These are phyloP conservation scores for Pangasius sanitwongsei DNA, from an alignment of 2,797 vertebrate species.

Conservation along the genomic window DNA sequence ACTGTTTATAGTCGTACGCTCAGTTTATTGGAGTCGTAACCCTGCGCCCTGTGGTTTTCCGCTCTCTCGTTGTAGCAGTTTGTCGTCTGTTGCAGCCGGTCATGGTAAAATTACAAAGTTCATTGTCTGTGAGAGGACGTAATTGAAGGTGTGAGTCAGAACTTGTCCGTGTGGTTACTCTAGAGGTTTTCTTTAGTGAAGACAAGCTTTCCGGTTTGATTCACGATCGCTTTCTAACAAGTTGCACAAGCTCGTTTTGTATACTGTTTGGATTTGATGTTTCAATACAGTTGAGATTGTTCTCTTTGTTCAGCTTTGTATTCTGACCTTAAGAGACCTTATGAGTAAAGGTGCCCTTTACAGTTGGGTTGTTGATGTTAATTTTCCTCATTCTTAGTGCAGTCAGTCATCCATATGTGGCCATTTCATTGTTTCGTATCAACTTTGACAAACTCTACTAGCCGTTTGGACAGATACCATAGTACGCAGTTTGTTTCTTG, in stretches of 20 bases:
- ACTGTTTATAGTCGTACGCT: background rate
- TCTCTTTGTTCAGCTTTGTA: background rate
- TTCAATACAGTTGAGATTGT: background rate
- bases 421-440: background rate
- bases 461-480: background rate
- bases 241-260: no score
- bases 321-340: background rate
- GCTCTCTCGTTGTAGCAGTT: slow-evolving; percentile 19
- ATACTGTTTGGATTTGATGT: background rate
- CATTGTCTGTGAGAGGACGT: slow-evolving; percentile 30
- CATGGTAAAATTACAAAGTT: slow-evolving; percentile 20
- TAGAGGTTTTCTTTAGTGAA: slow-evolving; percentile 3
- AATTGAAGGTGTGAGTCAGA: slow-evolving; percentile 49
- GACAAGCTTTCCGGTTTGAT: slow-evolving; percentile 32
- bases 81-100: slow-evolving; percentile 18
- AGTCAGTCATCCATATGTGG: background rate
- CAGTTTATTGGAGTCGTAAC: slow-evolving; percentile 11
- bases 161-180: slow-evolving; percentile 32
- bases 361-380: background rate
- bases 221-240: background rate
- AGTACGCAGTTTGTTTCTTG: background rate
- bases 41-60: slow-evolving; percentile 16
- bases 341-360: background rate
- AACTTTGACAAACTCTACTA: no score
- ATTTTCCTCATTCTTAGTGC: background rate